Conservation (phyloP, 2,113 vertebrate species). For the Meleagris gallopavo region DNA sequence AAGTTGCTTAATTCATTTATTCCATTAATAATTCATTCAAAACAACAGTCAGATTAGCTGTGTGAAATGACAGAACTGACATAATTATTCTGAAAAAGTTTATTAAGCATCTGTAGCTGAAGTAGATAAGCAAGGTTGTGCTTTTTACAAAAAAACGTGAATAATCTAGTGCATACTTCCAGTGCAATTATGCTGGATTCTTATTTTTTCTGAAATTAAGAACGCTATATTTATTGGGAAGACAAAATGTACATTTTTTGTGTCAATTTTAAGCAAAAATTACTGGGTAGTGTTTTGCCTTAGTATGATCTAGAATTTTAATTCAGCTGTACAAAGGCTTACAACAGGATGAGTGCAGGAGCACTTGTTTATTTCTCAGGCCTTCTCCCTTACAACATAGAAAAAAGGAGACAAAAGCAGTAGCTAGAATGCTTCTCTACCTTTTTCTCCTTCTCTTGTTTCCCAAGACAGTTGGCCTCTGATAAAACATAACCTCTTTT, state of each 20-base stretch:
- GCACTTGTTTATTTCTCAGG: not conserved
- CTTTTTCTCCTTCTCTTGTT: not conserved
- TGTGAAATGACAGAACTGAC: not conserved
- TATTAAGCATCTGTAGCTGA: not conserved
- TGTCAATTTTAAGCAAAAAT: not conserved
- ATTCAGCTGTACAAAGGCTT: not conserved
- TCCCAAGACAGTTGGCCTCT: not conserved
- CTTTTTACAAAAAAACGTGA: not conserved
- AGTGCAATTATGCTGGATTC: not conserved
- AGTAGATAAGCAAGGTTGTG: not conserved
- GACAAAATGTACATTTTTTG: not conserved
- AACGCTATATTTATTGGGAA: not conserved
- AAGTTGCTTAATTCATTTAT: not conserved
- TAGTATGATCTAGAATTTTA: not conserved
- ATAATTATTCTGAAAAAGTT: not conserved
- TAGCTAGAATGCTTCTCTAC: not conserved
- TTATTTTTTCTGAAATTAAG: not conserved
- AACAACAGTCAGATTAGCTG: not conserved
- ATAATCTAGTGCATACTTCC: not conserved
- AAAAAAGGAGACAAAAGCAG: not conserved
- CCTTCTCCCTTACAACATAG: not conserved
- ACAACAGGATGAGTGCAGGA: not conserved
- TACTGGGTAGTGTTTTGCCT: not conserved
- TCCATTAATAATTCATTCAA: not conserved
- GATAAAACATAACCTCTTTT: not conserved